Percentiles rank a stretch among this genome's conserved stretches.
phyloP scores from a whole-genome alignment of 2,888 invertebrate genomes.

The Lepeophtheirus nordmannii region DNA sequence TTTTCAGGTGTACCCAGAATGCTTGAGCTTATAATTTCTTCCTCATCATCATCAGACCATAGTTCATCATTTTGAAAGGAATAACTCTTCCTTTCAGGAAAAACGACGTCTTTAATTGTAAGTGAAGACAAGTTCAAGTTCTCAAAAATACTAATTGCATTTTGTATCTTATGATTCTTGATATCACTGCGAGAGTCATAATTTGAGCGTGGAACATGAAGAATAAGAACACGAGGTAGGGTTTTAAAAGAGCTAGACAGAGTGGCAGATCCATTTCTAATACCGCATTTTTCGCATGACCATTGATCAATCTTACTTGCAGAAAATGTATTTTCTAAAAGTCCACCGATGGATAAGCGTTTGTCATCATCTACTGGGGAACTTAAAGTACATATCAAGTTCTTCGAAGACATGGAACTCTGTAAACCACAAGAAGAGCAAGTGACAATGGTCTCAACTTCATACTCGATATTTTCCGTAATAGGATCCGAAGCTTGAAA shows the following conservation, averaged over 20 bases:
- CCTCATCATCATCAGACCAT: not conserved
- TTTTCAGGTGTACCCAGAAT: not conserved
- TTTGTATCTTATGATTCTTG: not conserved
- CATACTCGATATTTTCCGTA: not conserved
- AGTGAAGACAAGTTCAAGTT: not conserved
- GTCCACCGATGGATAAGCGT: not conserved
- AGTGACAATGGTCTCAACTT: not conserved
- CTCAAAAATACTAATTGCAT: not conserved
- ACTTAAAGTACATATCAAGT: not conserved
- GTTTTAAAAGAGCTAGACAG: not conserved
- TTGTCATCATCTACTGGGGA: not conserved
- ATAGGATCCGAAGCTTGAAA: not conserved
- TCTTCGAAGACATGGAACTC: not conserved
- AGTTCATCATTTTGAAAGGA: not conserved
- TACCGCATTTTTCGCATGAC: not conserved
- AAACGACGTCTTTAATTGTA: not conserved
- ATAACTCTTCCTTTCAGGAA: not conserved
- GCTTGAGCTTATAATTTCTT: not conserved
- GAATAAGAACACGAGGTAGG: not conserved
- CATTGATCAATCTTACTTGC: not conserved
- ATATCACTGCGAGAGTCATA: not conserved
- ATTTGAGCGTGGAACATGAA: not conserved
- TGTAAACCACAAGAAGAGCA: not conserved
- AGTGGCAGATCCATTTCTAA: not conserved
- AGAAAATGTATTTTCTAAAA: not conserved